Evolutionary conservation across 2,113 vertebrate species (phyloP).

Genomic region (Xerus inauris): DNA sequence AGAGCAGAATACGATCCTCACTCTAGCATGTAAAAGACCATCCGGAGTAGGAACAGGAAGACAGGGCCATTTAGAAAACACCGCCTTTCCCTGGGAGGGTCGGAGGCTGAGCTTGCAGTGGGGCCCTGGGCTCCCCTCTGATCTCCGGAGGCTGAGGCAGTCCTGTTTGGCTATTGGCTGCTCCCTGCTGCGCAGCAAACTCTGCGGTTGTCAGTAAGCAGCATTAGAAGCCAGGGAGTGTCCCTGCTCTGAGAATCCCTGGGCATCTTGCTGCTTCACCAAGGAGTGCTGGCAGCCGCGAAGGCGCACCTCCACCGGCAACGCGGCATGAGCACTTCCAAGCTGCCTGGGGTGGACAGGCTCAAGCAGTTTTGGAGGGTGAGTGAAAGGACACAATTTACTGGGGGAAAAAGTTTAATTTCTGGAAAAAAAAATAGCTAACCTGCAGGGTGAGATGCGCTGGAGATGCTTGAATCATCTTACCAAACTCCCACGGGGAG

Average conservation of each 20-base stretch:
- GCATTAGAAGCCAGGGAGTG: conserved; percentile 90
- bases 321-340: conserved; percentile 86
- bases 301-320: conserved; percentile 83
- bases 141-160: conserved; percentile 83
- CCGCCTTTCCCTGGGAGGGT: conserved; percentile 7
- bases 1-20: conserved; percentile 12
- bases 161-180: conserved; percentile 85
- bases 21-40: conserved; percentile 64
- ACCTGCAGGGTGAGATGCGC: background rate
- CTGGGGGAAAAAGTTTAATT: conserved; percentile 8
- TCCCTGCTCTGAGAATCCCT: conserved; percentile 84
- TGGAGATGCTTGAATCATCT: background rate
- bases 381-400: conserved; percentile 84
- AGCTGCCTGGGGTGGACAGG: conserved; percentile 90
- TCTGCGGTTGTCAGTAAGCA: conserved; percentile 89
- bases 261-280: conserved; percentile 73
- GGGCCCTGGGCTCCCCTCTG: conserved; percentile 62
- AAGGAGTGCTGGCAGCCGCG: conserved; percentile 54
- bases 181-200: conserved; percentile 87
- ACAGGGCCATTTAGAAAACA: conserved; percentile 39
- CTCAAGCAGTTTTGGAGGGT: conserved; percentile 94
- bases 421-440: background rate
- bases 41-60: conserved; percentile 49
- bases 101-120: conserved; percentile 29
- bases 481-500: background rate